Evolutionary conservation across 2,113 vertebrate species (phyloP), one percentile per base, ranked within the genome.

Genomic region (Uria lomvia): DNA sequence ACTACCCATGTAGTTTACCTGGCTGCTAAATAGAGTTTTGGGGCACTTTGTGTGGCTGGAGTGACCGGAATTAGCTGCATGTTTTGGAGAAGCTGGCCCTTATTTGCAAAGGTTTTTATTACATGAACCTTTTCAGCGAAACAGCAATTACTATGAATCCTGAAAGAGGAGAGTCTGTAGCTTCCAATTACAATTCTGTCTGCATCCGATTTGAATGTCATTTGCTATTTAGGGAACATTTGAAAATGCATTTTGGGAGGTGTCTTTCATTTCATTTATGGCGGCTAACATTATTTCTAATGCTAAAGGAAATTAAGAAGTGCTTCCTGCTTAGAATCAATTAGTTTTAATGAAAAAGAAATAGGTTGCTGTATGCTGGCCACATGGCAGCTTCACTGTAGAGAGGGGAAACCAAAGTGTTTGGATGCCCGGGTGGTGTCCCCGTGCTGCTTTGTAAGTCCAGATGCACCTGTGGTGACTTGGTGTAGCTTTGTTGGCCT

Each of bases 231-330:
- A 77, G 82, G 75, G 67, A 58, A 36, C 50, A 50, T 89, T 50
- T 80, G 89, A 71, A 94, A 91, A 81, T 59, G 76, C 80, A 56
- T 91, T 95, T 92, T 74, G 86, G 92, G 86, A 84, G 43, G 76
- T 74, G 77, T 53, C 92, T 92, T 88, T 90, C 68, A 65, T 90
- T 91, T 96, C 60, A 60, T 88, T 83, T 86, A 49, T 43, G 55
- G 65, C 1, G 60, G 42, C 52, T 81, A 92, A 86, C 72, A 9
- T 86, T 75, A 74, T 66, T 94, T 70, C 32, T 80, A 43, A 81
- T 29, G 72, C 38, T 81, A 73, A 91, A 92, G 86, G 92, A 96
- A 95, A 95, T 96, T 67, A 89, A 81, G 84, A 93, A 92, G 80
- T 36, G 60, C 52, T 88, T 94, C 79, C 94, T 96, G 82, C 82